phyloP scores from a whole-genome alignment of 2,113 vertebrate species.

The Morone saxatilis region DNA sequence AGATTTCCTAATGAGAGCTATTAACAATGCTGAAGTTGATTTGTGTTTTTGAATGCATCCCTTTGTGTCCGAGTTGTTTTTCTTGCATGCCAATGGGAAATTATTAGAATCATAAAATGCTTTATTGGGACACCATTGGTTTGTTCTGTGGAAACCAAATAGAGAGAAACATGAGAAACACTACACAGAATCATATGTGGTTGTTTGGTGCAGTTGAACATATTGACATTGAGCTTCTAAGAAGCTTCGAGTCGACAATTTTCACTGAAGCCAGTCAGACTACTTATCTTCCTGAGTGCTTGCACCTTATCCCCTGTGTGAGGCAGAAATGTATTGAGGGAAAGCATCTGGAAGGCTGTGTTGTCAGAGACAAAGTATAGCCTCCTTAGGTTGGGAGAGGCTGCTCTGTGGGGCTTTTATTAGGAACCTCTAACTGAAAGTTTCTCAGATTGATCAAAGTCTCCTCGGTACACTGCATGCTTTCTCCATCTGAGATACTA shows the following conservation, averaged over 20 bases:
- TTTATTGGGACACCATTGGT: constrained; percentile 13
- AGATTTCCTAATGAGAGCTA: constrained; percentile 66
- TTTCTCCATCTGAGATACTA: constrained; percentile 21
- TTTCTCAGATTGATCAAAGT: constrained; percentile 72
- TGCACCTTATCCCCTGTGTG: constrained; percentile 55
- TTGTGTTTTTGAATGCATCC: constrained; percentile 58
- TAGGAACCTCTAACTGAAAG: constrained; percentile 65
- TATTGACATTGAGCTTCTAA: constrained; percentile 15
- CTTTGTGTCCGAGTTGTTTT: constrained; percentile 54
- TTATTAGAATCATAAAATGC: constrained; percentile 49
- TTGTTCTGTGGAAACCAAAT: constrained; percentile 20
- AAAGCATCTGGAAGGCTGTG: constrained; percentile 64
- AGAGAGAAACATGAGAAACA: neutral
- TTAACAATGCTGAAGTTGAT: constrained; percentile 62
- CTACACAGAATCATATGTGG: neutral
- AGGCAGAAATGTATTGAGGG: constrained; percentile 66
- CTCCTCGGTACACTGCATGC: constrained; percentile 33
- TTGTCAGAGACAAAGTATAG: constrained; percentile 74
- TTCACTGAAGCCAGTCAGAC: constrained; percentile 47
- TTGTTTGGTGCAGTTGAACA: constrained; percentile 23
- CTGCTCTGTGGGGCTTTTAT: constrained; percentile 68
- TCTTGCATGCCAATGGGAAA: constrained; percentile 47
- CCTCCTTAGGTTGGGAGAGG: constrained; percentile 59
- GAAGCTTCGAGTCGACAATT: constrained; percentile 49
- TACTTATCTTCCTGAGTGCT: constrained; percentile 58